These are phyloP conservation scores for Tauraco erythrolophus DNA, from an alignment of 2,113 vertebrate species.

Conservation along the genomic window DNA sequence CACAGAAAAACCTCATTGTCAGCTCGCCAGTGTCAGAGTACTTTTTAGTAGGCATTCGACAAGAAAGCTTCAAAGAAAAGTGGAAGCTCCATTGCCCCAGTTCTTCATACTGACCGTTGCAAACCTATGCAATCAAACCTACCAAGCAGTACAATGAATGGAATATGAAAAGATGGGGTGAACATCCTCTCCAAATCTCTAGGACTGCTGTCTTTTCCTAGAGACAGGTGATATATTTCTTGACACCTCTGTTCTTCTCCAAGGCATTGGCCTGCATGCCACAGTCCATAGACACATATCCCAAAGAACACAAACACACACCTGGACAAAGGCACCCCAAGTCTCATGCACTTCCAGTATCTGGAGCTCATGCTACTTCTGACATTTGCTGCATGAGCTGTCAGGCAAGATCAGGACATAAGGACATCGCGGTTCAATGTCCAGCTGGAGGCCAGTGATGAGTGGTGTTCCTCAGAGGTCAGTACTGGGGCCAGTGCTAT, in stretches of 20 bases:
- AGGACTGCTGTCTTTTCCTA: background rate
- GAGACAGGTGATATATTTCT: background rate
- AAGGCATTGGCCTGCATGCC: background rate
- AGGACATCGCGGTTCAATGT: too few relatives aligned
- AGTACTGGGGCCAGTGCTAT: too few relatives aligned
- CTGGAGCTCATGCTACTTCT: background rate
- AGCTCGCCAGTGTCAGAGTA: background rate
- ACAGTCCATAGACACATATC: background rate
- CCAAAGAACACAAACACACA: background rate
- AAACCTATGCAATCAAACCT: background rate
- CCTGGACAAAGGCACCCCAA: background rate
- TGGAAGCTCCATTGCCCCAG: background rate
- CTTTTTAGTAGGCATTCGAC: background rate
- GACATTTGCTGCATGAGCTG: background rate
- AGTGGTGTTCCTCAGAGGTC: too few relatives aligned
- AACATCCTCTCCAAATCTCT: background rate
- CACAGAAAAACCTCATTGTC: background rate
- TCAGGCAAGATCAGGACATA: background rate
- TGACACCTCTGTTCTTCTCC: background rate
- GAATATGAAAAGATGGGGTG: background rate
- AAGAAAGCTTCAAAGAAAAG: background rate
- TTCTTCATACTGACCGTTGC: background rate
- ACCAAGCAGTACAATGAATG: accelerated
- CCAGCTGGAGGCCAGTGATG: too few relatives aligned
- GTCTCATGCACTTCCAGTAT: background rate